phyloP scores from a whole-genome alignment of 2,797 vertebrate genomes.

The Gallinago solitaria region DNA sequence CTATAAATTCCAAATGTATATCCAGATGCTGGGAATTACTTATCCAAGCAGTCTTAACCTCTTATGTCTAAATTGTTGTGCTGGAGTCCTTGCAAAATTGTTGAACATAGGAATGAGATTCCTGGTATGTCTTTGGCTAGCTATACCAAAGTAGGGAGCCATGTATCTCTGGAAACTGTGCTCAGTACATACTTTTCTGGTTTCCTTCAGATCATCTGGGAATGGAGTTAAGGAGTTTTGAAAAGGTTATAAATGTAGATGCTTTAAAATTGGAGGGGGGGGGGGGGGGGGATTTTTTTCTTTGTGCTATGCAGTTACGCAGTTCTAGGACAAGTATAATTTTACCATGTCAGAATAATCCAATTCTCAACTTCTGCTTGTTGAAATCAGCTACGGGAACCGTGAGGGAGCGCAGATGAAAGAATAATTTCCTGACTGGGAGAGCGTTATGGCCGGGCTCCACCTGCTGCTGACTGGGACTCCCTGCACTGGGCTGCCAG shows the following conservation, averaged over 20 bases:
- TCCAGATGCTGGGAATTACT: not conserved
- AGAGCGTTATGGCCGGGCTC: not conserved
- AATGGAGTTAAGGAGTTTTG: not conserved
- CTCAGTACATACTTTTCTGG: not conserved
- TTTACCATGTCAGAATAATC: not conserved
- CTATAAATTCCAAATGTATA: not conserved
- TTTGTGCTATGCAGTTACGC: accelerated
- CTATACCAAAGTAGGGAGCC: not conserved
- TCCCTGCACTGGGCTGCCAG: not conserved
- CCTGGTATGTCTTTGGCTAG: not conserved
- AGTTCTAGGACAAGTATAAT: not conserved
- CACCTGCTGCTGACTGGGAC: not conserved
- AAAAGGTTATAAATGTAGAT: not conserved
- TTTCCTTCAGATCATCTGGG: not conserved
- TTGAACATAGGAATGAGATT: not conserved
- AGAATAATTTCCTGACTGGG: accelerated
- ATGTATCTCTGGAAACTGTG: not conserved
- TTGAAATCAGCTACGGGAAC: not conserved
- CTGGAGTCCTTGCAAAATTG: not conserved
- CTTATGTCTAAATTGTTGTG: not conserved
- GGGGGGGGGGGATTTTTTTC: accelerated
- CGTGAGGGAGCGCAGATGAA: accelerated
- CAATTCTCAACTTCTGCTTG: not conserved
- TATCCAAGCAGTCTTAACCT: not conserved
- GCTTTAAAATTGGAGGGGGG: not conserved